phyloP scores from a whole-genome alignment of 1,140 invertebrate species.

The Caenorhabditis brenneri region DNA sequence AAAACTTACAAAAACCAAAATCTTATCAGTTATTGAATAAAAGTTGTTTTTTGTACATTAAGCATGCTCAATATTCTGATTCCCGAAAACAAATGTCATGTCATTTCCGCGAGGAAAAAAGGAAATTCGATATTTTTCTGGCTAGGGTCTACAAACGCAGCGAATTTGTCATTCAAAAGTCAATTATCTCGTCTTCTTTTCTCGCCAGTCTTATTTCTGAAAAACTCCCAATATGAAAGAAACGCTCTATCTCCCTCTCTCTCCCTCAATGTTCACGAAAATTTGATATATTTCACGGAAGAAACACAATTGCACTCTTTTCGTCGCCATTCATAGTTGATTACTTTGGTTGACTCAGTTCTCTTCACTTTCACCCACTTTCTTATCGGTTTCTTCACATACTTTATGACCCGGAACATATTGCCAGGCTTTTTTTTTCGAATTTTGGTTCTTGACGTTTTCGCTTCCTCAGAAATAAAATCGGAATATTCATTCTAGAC shows the following conservation, averaged over 20 bases:
- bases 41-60: too few relatives aligned
- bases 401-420: conserved; percentile 15
- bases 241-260: too few relatives aligned
- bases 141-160: neutral
- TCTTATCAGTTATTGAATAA: neutral
- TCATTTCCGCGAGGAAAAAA: neutral
- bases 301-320: conserved; percentile 10
- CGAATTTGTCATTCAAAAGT: conserved; percentile 38
- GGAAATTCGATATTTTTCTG: conserved; percentile 36
- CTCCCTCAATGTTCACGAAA: neutral
- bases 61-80: neutral
- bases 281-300: conserved; percentile 3
- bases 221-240: neutral
- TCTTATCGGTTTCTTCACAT: conserved; percentile 15
- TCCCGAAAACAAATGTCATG: neutral
- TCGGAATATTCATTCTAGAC: too few relatives aligned
- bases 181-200: conserved; percentile 19
- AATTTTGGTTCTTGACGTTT: neutral
- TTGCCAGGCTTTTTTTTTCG: neutral
- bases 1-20: neutral
- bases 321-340: conserved; percentile 21
- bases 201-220: neutral
- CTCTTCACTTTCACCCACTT: conserved; percentile 11
- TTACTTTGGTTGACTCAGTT: conserved; percentile 30
- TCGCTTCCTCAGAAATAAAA: too few relatives aligned